Percentiles rank a stretch among this genome's conserved stretches.
Evolutionary conservation across 2,888 invertebrate species (phyloP).

Genomic region (Ceraclea dissimilis): DNA sequence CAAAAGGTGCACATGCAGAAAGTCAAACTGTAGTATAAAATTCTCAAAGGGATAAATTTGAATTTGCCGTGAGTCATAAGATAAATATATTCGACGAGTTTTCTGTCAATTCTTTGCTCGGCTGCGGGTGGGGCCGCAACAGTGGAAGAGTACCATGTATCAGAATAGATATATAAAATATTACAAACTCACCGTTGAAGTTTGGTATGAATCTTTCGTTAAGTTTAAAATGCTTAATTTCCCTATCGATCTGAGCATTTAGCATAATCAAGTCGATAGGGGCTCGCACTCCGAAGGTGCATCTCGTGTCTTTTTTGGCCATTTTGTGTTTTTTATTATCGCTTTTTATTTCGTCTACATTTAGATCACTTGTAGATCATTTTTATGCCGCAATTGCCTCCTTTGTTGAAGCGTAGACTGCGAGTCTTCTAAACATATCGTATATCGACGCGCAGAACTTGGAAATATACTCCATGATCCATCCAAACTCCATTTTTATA

Average conservation of each 20-base stretch:
- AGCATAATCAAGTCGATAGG: slow-evolving; percentile 11
- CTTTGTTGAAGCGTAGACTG: not conserved
- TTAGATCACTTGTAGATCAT: not conserved
- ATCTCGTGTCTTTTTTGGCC: slow-evolving; percentile 5
- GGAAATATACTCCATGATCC: not conserved
- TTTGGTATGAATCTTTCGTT: slow-evolving; percentile 7
- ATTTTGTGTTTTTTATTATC: not conserved
- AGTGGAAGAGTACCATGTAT: no score
- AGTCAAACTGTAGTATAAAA: no score
- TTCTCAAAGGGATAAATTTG: no score
- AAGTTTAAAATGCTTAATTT: slow-evolving; percentile 11
- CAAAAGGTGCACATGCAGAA: no score
- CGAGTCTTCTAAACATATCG: not conserved
- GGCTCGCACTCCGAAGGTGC: slow-evolving; percentile 15
- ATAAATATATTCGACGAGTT: no score
- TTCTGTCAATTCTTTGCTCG: no score
- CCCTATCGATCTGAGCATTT: slow-evolving; percentile 14
- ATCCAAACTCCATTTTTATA: not conserved
- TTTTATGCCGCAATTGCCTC: not conserved
- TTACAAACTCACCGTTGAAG: slow-evolving; percentile 11
- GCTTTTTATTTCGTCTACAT: no score
- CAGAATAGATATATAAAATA: no score
- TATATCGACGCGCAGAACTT: not conserved
- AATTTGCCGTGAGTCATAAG: no score
- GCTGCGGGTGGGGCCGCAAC: no score